Conservation (phyloP, 2,113 vertebrate genomes). For the Panurus biarmicus region DNA sequence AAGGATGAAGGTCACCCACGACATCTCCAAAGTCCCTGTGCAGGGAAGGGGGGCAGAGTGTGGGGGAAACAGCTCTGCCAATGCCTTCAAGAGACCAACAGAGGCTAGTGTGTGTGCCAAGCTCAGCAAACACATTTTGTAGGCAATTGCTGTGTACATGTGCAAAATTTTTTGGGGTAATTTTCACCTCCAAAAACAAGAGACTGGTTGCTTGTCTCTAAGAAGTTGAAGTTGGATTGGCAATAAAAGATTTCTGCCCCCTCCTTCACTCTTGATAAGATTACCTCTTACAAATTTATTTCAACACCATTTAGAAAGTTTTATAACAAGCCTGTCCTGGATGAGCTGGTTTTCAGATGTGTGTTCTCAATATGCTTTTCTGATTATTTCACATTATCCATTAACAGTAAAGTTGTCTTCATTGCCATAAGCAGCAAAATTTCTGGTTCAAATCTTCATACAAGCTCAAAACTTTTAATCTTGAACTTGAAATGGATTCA, state of each 20-base stretch:
- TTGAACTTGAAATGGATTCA: slow-evolving; percentile 7
- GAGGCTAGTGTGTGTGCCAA: background rate
- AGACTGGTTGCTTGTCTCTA: background rate
- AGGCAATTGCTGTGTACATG: background rate
- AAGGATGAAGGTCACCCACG: background rate
- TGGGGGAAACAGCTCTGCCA: background rate
- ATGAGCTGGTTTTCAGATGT: background rate
- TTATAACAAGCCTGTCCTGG: background rate
- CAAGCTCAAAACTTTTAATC: background rate
- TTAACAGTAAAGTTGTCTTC: background rate
- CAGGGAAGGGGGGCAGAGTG: background rate
- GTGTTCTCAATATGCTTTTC: background rate
- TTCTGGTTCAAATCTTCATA: background rate
- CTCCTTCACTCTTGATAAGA: slow-evolving; percentile 36
- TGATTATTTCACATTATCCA: slow-evolving; percentile 38
- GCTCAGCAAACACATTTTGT: background rate
- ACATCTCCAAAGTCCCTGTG: background rate
- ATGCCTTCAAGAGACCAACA: background rate
- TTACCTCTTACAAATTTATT: background rate
- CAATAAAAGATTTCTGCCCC: background rate
- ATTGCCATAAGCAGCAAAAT: slow-evolving; percentile 31
- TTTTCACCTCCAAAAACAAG: background rate
- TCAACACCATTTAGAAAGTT: background rate
- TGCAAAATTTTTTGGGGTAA: background rate
- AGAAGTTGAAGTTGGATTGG: slow-evolving; percentile 35